These are phyloP conservation scores for Melanostigma gelatinosum DNA, from an alignment of 2,113 vertebrate species.

Conservation along the genomic window DNA sequence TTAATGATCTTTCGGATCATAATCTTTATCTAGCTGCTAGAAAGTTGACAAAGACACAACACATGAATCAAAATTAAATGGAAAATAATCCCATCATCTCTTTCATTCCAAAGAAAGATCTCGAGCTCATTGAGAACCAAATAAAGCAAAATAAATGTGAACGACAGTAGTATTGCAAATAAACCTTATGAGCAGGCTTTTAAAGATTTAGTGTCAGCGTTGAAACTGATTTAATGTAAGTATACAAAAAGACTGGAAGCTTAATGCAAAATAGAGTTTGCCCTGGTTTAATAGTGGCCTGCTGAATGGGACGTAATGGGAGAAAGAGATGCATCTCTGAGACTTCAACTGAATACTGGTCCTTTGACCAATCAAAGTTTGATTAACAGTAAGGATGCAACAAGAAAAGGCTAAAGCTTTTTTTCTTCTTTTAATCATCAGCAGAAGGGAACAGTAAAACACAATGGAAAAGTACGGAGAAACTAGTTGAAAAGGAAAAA, in stretches of 20 bases:
- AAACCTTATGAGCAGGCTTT: not conserved
- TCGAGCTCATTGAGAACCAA: not conserved
- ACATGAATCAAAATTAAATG: not conserved
- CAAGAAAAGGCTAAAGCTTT: too few relatives aligned
- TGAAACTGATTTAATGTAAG: not conserved
- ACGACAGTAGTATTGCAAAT: not conserved
- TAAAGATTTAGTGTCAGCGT: not conserved
- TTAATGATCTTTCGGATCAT: not conserved
- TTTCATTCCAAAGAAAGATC: not conserved
- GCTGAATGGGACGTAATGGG: not conserved
- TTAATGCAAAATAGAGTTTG: not conserved
- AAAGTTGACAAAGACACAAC: not conserved
- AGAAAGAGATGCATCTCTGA: not conserved
- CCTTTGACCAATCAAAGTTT: not conserved
- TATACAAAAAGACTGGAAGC: not conserved
- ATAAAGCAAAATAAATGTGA: not conserved
- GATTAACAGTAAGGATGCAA: not conserved
- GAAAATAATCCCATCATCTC: not conserved
- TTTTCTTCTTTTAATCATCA: too few relatives aligned
- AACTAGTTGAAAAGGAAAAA: too few relatives aligned
- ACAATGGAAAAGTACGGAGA: too few relatives aligned
- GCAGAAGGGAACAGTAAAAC: too few relatives aligned
- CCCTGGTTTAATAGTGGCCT: too few relatives aligned
- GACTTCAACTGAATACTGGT: not conserved
- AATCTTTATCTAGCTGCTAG: not conserved